Evolutionary conservation across 2,888 invertebrate species (phyloP), one percentile per base, ranked within the genome.

Genomic region (Drosophila pseudotakahashii): DNA sequence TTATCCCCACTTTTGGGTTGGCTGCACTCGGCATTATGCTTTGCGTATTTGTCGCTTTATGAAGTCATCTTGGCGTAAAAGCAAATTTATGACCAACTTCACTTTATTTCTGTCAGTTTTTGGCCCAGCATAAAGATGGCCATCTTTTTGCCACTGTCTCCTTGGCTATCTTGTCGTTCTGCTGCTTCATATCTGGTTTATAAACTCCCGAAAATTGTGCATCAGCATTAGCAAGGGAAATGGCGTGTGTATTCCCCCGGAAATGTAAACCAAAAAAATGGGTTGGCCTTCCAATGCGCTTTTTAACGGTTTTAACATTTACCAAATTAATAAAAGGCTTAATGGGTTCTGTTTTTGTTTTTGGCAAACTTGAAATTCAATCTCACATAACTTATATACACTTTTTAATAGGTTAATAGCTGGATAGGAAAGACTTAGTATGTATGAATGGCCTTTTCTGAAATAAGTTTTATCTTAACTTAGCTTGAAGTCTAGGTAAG

Each of bases 41-140:
- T 84, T 83, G 79, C 84, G 86, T 82, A 80, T 83, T 71, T 88
- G 88, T 85, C 83, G 86, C 83, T 84, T 84, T 84, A 84, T 88
- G 86, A 88, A 84, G 83, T 82, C 83, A 84, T 84, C 83, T 88
- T 86, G 73, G 86, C 86, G 83, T 80, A 78, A 88, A 88, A 80
- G 86, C 77, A 86, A 88, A 84, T 84, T 84, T 84, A 84, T 84
- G 88, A 79, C 88, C 85, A 87, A 84, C 84, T 82, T 84, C 81
- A 83, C 77, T 79, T 87, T 81, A 79, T 81, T 77, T 73, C 74
- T 77, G 87, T 83, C 87, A 77, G 63, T 76, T 81, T 81, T 78
- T 81, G 78, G 81, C 71, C 64, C 78, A 78, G 54, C 76, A 70
- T 70, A 64, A 80, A 80, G 81, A 80, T 74, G 63, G 71, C 76